phyloP scores from a whole-genome alignment of 2,113 vertebrate genomes.

The Ageneiosus marmoratus region DNA sequence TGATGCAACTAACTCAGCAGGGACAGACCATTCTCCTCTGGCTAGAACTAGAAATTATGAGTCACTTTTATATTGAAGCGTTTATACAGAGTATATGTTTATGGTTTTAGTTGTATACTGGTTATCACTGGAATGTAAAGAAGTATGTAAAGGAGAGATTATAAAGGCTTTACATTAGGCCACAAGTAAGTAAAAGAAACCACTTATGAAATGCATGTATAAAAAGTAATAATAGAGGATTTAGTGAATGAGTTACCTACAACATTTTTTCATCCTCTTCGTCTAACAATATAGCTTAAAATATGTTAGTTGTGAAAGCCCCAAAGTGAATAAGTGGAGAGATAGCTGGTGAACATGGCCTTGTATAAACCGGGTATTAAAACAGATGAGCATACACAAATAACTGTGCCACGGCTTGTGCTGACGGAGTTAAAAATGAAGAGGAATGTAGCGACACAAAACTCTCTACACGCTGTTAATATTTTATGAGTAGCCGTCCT shows the following conservation, averaged over 20 bases:
- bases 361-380: slow-evolving; percentile 49
- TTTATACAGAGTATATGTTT: slow-evolving; percentile 4
- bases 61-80: not conserved
- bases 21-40: not conserved
- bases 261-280: not conserved
- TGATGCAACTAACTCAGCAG: not conserved
- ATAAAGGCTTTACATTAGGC: slow-evolving; percentile 4
- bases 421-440: slow-evolving; percentile 73
- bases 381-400: slow-evolving; percentile 66
- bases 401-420: slow-evolving; percentile 63
- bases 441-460: slow-evolving; percentile 70
- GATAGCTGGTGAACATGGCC: slow-evolving; percentile 41
- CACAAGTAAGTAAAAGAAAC: slow-evolving; percentile 9
- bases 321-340: slow-evolving; percentile 28
- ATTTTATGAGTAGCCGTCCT: slow-evolving; percentile 75
- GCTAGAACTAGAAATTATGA: not conserved
- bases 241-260: not conserved
- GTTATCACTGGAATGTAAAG: slow-evolving; percentile 1
- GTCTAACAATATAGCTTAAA: slow-evolving; percentile 19
- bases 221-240: not conserved
- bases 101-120: not conserved
- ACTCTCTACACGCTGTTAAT: slow-evolving; percentile 76
- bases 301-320: slow-evolving; percentile 5
- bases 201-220: slow-evolving; percentile 6
- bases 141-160: not conserved